A percentile compares a stretch with the other conserved stretches of the same genome.
Conservation (phyloP, 2,797 vertebrate species). For the Astyanax mexicanus region DNA sequence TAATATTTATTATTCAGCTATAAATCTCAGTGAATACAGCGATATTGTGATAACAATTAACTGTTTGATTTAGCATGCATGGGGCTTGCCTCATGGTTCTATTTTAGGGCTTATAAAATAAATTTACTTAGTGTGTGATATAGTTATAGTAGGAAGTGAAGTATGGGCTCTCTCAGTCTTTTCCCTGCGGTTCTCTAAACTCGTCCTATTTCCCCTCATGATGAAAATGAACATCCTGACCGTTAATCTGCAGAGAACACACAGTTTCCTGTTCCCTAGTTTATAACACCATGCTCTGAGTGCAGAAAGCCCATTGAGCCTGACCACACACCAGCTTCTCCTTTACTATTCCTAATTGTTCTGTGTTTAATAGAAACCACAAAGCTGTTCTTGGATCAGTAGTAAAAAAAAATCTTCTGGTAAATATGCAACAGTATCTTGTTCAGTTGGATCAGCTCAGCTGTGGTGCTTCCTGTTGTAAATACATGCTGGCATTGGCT, state of each 20-base stretch:
- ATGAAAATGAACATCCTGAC: slow-evolving; percentile 25
- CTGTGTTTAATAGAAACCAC: neutral
- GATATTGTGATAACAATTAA: too few relatives aligned
- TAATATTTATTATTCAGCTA: too few relatives aligned
- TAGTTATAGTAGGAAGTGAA: too few relatives aligned
- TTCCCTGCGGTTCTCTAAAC: neutral
- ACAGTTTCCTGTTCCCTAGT: slow-evolving; percentile 27
- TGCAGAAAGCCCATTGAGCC: neutral
- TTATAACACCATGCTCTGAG: too few relatives aligned
- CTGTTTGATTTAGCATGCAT: too few relatives aligned
- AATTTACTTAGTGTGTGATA: too few relatives aligned
- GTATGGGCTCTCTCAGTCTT: neutral
- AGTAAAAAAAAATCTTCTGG: neutral
- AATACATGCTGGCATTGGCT: neutral
- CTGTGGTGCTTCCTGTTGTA: neutral
- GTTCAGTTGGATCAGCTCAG: neutral
- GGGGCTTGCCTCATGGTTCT: too few relatives aligned
- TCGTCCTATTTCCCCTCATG: neutral
- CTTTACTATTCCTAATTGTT: neutral
- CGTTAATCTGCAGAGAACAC: slow-evolving; percentile 8
- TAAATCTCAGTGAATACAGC: too few relatives aligned
- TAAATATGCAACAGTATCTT: neutral
- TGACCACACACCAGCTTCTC: neutral
- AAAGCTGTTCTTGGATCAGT: neutral
- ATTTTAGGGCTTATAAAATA: too few relatives aligned